Evolutionary conservation across 2,113 vertebrate genomes (phyloP).

Genomic region (Martes martes): DNA sequence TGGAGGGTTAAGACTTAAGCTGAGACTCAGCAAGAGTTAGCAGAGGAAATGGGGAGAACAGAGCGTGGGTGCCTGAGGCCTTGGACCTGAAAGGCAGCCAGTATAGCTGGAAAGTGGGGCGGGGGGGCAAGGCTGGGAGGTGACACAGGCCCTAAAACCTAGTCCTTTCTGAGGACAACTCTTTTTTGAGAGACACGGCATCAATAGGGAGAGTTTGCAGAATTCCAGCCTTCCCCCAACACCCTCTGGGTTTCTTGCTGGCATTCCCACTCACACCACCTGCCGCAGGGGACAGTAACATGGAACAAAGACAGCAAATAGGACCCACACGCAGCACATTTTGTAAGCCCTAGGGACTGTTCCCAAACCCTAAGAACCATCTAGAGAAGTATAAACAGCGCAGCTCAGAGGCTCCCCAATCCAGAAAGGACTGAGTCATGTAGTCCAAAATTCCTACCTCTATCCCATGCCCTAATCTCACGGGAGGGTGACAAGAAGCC

Average conservation of each 20-base stretch:
- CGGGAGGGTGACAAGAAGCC: neutral
- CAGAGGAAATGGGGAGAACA: neutral
- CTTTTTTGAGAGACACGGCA: neutral
- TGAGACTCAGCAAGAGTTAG: neutral
- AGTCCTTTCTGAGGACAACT: neutral
- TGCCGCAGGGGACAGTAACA: neutral
- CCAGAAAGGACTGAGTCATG: neutral
- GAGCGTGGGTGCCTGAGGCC: neutral
- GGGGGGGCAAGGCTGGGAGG: neutral
- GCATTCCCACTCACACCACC: neutral
- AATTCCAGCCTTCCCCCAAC: neutral
- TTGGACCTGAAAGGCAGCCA: neutral
- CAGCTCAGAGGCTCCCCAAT: neutral
- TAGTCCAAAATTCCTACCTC: neutral
- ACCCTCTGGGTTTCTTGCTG: neutral
- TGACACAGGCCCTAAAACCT: neutral
- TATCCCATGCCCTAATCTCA: neutral
- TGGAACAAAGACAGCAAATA: neutral
- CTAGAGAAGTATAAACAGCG: neutral
- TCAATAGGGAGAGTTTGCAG: neutral
- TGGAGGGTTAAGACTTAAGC: neutral
- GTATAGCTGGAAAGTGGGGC: fast-evolving
- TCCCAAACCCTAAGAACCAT: neutral
- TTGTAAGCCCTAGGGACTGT: neutral
- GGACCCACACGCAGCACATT: too few species aligned